Evolutionary conservation across 2,797 vertebrate species (phyloP), one percentile per base, ranked within the genome.

Genomic region (Poecilia wingei): DNA sequence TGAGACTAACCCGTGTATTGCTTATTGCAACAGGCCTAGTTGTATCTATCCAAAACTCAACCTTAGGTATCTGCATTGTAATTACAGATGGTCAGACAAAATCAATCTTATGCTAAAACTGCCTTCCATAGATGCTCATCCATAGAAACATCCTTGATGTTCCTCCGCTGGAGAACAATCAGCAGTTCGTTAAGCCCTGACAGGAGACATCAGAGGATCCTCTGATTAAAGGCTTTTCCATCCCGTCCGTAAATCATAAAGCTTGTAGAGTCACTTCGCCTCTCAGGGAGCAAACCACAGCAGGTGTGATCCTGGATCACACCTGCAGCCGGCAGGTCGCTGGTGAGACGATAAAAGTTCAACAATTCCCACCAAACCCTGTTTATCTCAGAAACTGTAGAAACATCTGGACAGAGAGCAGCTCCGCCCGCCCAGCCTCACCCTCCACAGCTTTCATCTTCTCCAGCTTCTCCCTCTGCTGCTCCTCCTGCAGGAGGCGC

Each of bases 391-490:
- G n/a, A 59, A 6, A 71, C 64, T 14, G 22, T 69, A 79, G 13
- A 36, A 57, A 28, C 10, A 57, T 57, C n/a, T 57, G 25, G 25
- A 28, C 55, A 57, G 25, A 14, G 57, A 12, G 57, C 20, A 61
- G 36, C 1, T 73, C 79, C 57, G 3, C 2, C n/a, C 22, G 6
- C 61, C 3, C 25, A 36, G 22, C 76, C 0, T 0, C 93, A 99
- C 98, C 98, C 95, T 99, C 98, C 46, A 97, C 98, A 3, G 98
- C 98, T 94, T 97, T 98, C 83, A 98, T 96, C 85, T 96, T 97
- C 82, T 99, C 98, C 80, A 96, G 94, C 94, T 98, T 95, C 80
- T 98, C 97, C 77, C 96, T 94, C 83, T 97, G 97, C 13, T 96
- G 95, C 85, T 99, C 97, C 72, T 99, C 98, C 89, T 97, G 97